phyloP scores from a whole-genome alignment of 2,888 invertebrate genomes.

The Melieria picta region DNA sequence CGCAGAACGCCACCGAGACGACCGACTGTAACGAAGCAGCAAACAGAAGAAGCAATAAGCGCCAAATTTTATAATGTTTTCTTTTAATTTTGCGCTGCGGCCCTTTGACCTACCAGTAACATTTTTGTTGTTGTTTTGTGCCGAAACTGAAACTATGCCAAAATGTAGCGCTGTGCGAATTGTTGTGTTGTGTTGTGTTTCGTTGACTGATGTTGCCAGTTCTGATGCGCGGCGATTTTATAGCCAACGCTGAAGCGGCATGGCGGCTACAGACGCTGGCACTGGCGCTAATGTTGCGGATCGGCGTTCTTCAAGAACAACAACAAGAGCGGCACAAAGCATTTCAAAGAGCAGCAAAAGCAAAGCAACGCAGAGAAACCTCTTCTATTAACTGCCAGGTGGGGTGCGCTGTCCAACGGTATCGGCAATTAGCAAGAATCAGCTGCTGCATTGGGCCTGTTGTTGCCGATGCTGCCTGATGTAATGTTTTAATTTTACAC shows the following conservation, averaged over 20 bases:
- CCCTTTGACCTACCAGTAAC: not conserved
- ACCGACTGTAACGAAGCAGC: not conserved
- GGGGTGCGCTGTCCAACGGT: no score
- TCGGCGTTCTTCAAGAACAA: no score
- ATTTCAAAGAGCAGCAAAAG: no score
- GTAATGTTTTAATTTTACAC: no score
- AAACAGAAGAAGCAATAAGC: not conserved
- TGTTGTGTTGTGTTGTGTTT: not conserved
- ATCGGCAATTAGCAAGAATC: no score
- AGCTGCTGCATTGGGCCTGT: no score
- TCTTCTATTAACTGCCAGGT: no score
- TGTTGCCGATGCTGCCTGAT: no score
- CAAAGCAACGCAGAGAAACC: not conserved
- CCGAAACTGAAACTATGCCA: no score
- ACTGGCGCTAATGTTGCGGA: no score
- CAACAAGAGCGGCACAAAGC: no score
- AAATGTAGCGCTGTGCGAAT: no score
- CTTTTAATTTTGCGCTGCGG: not conserved
- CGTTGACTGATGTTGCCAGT: constrained; percentile 42
- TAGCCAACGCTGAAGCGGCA: constrained; percentile 38
- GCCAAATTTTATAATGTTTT: not conserved
- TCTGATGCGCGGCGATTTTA: constrained; percentile 48
- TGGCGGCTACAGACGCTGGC: not conserved
- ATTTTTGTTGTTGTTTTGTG: not conserved
- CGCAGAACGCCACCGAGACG: constrained; percentile 38